phyloP scores from a whole-genome alignment of 2,113 vertebrate species.

The Siphamia tubifer region DNA sequence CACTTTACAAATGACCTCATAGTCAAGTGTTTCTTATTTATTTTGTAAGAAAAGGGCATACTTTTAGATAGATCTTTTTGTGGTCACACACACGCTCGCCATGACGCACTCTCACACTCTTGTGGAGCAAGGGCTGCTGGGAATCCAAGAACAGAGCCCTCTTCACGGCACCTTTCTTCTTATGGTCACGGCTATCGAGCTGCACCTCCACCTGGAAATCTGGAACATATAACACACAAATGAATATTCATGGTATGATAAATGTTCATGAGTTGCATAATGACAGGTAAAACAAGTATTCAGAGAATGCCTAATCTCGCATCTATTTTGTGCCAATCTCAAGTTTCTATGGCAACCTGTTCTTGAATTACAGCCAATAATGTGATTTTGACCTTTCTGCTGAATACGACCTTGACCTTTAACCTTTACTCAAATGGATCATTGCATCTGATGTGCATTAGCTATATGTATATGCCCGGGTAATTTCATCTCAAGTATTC shows the following conservation, averaged over 20 bases:
- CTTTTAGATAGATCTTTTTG: conserved; percentile 87
- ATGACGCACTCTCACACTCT: conserved; percentile 75
- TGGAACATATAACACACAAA: conserved; percentile 63
- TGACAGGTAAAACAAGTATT: conserved; percentile 37
- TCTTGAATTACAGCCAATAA: no score
- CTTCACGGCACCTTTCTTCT: conserved; percentile 85
- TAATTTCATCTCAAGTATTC: no score
- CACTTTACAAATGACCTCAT: neutral
- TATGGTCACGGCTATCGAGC: conserved; percentile 87
- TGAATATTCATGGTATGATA: conserved; percentile 45
- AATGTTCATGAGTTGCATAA: conserved; percentile 24
- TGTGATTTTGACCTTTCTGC: no score
- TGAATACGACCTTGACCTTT: no score
- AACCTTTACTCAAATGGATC: no score
- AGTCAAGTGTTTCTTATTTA: neutral
- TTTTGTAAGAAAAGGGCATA: conserved; percentile 46
- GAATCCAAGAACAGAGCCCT: conserved; percentile 85
- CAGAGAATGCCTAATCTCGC: no score
- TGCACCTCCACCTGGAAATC: conserved; percentile 88
- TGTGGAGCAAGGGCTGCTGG: conserved; percentile 76
- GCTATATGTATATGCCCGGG: no score
- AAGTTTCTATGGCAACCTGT: no score
- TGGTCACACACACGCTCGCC: conserved; percentile 80
- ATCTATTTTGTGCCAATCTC: no score
- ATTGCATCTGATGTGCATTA: no score